Conservation (phyloP, 2,888 invertebrate genomes). For the Drosophila meridionalis region DNA sequence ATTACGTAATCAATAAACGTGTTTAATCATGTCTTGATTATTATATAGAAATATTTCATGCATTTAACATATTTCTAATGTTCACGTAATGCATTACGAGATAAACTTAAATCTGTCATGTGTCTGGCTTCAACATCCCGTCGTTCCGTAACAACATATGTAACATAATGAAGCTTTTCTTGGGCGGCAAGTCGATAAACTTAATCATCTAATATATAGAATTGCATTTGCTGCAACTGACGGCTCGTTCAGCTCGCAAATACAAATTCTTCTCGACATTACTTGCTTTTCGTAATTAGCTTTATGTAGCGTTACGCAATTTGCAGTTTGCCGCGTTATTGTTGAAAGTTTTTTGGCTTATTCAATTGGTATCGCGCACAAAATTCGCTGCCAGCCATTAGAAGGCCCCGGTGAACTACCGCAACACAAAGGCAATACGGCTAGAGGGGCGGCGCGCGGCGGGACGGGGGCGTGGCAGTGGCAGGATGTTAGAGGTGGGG, state of each 20-base stretch:
- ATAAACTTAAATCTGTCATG: no score
- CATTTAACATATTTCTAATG: no score
- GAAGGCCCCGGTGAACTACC: slow-evolving; percentile 11
- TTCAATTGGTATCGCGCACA: slow-evolving; percentile 51
- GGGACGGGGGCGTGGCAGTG: neutral
- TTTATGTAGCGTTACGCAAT: slow-evolving; percentile 22
- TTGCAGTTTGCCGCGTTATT: slow-evolving; percentile 21
- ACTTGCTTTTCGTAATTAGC: slow-evolving; percentile 20
- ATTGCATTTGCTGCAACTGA: neutral
- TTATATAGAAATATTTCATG: no score
- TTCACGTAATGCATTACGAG: no score
- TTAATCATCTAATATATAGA: neutral
- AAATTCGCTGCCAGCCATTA: slow-evolving; percentile 37
- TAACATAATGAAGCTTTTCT: neutral
- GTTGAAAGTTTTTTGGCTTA: slow-evolving; percentile 29
- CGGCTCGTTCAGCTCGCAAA: neutral
- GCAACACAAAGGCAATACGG: slow-evolving; percentile 1
- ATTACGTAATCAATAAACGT: no score
- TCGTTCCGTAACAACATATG: neutral
- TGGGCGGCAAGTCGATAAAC: neutral
- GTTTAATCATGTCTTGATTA: no score
- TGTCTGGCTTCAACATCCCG: neutral
- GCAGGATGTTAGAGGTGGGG: neutral
- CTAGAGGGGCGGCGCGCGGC: neutral
- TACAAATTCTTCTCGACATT: slow-evolving; percentile 2